phyloP scores from a whole-genome alignment of 2,113 vertebrate genomes.

The Hystrix brachyura region DNA sequence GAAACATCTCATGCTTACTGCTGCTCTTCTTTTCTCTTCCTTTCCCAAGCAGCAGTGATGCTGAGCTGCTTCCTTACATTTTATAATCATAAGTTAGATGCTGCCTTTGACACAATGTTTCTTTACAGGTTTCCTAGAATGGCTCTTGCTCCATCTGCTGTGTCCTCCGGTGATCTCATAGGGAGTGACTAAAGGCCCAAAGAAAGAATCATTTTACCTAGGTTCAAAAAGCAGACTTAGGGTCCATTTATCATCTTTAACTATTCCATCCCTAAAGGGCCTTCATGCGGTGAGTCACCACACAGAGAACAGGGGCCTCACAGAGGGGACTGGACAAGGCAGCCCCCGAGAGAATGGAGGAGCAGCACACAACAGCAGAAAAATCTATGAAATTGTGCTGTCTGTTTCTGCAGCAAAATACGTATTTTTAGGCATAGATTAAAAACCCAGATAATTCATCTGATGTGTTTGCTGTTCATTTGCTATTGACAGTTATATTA shows the following conservation, averaged over 20 bases:
- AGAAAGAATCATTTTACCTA: background rate
- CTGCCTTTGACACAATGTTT: slow-evolving; percentile 60
- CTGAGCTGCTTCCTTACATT: background rate
- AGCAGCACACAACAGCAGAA: background rate
- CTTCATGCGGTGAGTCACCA: background rate
- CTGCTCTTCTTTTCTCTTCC: background rate
- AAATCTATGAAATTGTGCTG: background rate
- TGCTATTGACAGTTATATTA: background rate
- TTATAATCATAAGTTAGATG: background rate
- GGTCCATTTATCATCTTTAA: background rate
- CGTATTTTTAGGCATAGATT: background rate
- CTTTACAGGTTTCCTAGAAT: slow-evolving; percentile 45
- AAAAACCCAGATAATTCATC: background rate
- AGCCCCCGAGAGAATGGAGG: background rate
- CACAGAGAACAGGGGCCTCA: background rate
- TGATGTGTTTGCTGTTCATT: background rate
- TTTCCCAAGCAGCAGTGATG: background rate
- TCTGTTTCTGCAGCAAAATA: background rate
- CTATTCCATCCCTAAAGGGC: background rate
- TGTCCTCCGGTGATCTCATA: slow-evolving; percentile 24
- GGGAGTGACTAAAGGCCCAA: background rate
- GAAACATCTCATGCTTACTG: background rate
- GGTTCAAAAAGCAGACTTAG: background rate
- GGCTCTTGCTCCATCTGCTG: slow-evolving; percentile 1
- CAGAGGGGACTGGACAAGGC: background rate